Base-by-base conservation (phyloP, 92 coral and sea anemone species). In the Porites divaricata region DNA sequence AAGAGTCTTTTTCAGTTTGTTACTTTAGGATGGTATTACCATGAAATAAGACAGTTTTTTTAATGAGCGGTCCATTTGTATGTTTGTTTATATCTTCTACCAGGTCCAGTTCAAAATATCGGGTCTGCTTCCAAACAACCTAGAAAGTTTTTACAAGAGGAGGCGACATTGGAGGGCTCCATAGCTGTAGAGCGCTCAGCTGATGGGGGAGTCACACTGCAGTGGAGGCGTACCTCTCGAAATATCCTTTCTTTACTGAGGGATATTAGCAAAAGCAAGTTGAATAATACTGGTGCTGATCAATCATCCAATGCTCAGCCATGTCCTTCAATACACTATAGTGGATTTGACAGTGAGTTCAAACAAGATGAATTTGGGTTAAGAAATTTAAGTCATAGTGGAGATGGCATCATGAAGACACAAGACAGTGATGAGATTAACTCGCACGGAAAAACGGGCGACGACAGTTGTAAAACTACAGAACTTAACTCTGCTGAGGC, bases 121-220 rank as follows among this genome's bases (percentile, higher is more conserved):
- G 15, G 0, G 4, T 8, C 59, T 50, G 62, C 23, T 22, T 12
- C 56, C 21, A 74, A 59, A 49, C 24, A 48, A 8, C 15, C 22
- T 16, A 71, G 62, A 58, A 48, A 25, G 51, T 72, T 72, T 9
- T 61, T 61, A 41, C 72, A 45, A 10, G 78, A 81, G 8, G 86
- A 81, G 8, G 86, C 61, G 61, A 71, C 86, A 1, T 41, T 81
- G 8, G 78, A 70, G 45, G 86, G 78, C 8, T 81, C 86, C 21
- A n/a, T 81, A 51, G 52, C 16, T 1, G 86, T 72, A 17, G 64
- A 81, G 24, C 78, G 45, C 21, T 71, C 86, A 51, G 5, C 52
- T 45, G n/a, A 72, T 25, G 78, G 86, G 13, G 62, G 67, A 63
- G 77, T 81, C 8, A 72, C 72, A 8, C 19, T 81, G 51, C 13